Evolutionary conservation across 2,113 vertebrate species (phyloP).

Genomic region (Ellobius talpinus): DNA sequence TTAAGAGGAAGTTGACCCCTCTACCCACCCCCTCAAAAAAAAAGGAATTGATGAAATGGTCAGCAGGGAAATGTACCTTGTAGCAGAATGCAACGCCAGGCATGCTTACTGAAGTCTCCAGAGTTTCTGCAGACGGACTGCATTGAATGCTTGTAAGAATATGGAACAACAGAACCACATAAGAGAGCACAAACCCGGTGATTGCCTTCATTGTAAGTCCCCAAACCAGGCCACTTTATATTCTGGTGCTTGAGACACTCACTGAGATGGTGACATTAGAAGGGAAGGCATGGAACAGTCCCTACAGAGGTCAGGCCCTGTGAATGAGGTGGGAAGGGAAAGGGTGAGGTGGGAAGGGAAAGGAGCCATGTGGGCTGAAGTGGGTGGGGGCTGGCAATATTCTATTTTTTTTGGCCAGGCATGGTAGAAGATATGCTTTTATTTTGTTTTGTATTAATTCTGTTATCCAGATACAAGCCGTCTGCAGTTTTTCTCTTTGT

Average conservation of each 20-base stretch:
- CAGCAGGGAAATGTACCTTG: neutral
- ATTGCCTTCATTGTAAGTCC: neutral
- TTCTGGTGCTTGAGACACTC: slow-evolving; percentile 20
- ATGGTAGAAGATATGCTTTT: neutral
- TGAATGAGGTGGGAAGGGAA: neutral
- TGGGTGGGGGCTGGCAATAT: too few relatives aligned
- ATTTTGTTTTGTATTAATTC: neutral
- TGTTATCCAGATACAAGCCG: neutral
- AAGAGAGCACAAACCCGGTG: neutral
- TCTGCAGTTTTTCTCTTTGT: neutral
- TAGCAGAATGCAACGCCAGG: neutral
- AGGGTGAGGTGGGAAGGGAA: neutral
- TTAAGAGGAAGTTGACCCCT: neutral
- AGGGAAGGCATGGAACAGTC: neutral
- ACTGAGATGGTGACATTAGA: slow-evolving; percentile 27
- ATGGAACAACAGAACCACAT: slow-evolving; percentile 22
- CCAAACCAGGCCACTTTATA: slow-evolving; percentile 15
- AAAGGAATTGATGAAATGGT: neutral
- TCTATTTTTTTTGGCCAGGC: neutral
- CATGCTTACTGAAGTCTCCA: neutral
- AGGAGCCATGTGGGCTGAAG: too few relatives aligned
- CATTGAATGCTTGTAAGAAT: slow-evolving; percentile 37
- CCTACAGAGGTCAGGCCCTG: neutral
- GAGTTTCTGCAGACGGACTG: neutral
- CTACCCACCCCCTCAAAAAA: too few relatives aligned